Percentiles rank a stretch among this genome's conserved stretches.
Evolutionary conservation across 2,797 vertebrate species (phyloP).

Genomic region (Myotis pilosus): DNA sequence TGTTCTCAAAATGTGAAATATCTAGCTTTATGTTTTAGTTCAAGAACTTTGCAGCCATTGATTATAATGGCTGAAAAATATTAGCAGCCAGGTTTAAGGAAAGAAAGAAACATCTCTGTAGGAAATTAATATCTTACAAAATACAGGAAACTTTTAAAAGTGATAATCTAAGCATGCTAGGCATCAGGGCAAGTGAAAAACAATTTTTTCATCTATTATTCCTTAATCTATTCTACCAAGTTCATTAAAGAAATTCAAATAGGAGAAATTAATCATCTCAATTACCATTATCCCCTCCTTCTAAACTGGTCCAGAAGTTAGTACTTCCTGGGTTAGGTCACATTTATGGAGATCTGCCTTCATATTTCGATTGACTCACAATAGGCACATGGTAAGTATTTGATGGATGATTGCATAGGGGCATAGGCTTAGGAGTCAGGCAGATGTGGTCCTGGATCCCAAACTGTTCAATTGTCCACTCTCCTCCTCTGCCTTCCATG

Average conservation of each 20-base stretch:
- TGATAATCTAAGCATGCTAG: conserved; percentile 5
- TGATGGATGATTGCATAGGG: neutral
- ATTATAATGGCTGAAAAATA: conserved; percentile 1
- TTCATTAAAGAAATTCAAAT: conserved; percentile 28
- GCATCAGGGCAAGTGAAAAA: neutral
- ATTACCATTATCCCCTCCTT: neutral
- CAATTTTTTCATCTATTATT: neutral
- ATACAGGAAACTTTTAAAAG: neutral
- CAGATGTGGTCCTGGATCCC: neutral
- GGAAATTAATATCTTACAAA: conserved; percentile 16
- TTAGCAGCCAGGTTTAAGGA: neutral
- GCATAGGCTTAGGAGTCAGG: neutral
- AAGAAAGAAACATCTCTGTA: conserved; percentile 29
- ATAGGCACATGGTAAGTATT: neutral
- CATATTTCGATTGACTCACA: neutral
- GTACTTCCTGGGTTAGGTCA: neutral
- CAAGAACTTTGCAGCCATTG: neutral
- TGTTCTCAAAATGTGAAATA: conserved; percentile 2
- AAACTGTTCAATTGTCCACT: neutral
- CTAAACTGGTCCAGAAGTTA: neutral
- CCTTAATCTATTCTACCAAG: neutral
- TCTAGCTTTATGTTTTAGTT: conserved; percentile 32
- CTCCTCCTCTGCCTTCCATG: neutral
- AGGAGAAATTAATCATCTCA: conserved; percentile 25
- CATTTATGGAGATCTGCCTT: neutral